A percentile compares a stretch with the other conserved stretches of the same genome.
These are phyloP conservation scores for Triplophysa siluroides DNA, from an alignment of 2,113 vertebrate species.

Conservation along the genomic window DNA sequence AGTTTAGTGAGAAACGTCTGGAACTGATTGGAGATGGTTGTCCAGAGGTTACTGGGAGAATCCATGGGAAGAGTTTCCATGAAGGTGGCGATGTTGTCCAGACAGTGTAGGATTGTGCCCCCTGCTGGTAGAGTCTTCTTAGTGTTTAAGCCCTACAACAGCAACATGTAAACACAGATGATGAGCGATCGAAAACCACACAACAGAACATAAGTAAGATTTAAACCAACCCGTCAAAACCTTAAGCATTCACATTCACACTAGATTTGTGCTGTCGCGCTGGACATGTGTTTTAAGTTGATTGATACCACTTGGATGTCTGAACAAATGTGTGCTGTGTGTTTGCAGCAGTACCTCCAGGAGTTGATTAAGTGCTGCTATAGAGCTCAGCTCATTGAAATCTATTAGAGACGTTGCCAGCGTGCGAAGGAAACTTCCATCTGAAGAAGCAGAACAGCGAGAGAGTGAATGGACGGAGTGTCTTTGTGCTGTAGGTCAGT, in stretches of 20 bases:
- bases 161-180: not conserved
- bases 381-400: conserved; percentile 94
- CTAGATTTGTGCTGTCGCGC: too few relatives aligned
- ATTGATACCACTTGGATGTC: not conserved
- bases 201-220: too few relatives aligned
- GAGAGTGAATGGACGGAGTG: not conserved
- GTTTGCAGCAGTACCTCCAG: conserved; percentile 82
- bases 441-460: conserved; percentile 66
- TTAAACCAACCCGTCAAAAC: too few relatives aligned
- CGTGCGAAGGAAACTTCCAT: conserved; percentile 93
- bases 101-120: conserved; percentile 93
- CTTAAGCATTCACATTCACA: too few relatives aligned
- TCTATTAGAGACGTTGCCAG: conserved; percentile 91
- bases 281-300: not conserved
- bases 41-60: conserved; percentile 97
- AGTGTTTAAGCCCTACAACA: conserved; percentile 90
- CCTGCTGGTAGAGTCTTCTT: conserved; percentile 97
- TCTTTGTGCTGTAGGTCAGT: not conserved
- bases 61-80: conserved; percentile 99
- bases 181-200: too few relatives aligned
- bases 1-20: conserved; percentile 97
- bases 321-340: too few relatives aligned
- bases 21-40: conserved; percentile 97
- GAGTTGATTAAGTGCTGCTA: conserved; percentile 93
- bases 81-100: conserved; percentile 95